Base-by-base conservation (phyloP, 2,888 invertebrate genomes). In the Dusona sp. region DNA sequence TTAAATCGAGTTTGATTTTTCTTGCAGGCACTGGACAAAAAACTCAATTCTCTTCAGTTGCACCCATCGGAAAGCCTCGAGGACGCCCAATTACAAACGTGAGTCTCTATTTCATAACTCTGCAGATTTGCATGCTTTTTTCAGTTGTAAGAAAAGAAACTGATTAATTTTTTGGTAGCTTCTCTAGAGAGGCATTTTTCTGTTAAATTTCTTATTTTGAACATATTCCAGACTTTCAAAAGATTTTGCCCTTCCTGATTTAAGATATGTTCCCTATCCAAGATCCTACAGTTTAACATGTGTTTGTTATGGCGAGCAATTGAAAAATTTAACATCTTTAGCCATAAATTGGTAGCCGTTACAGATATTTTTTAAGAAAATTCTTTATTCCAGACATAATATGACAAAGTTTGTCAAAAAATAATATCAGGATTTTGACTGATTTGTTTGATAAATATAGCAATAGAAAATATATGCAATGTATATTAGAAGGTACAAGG, bases 1-100 rank as follows among this genome's bases (percentile, higher is more conserved):
- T 54, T 45, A n/a, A n/a, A 54, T 48, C 6, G 25, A 61, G 13
- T 64, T 13, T 13, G 11, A 22, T 65, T 19, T 65, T 65, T 73
- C 7, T 93, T 93, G 88, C 89, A 94, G 94, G 92, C 92, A 61
- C 91, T 94, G 25, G 94, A 94, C 86, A 93, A 92, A 88, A 93
- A 93, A 79, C 90, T 94, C 79, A 93, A 94, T 86, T 92, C 92
- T 54, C 91, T 94, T 42, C 92, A 93, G 86, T 89, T 94, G 81
- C 92, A 92, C 85, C 84, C 90, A 16, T 87, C 92, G 64, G 92
- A 93, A 68, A 89, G 90, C 74, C 88, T 93, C 78, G 93, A 93
- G 29, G 92, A 93, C 67, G 88, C 90, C 86, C 92, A 93, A 87
- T 90, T 93, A 65, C 88, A 92, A 42, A 93, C 91, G 93, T 94